Percentiles rank a stretch among this genome's conserved stretches.
phyloP scores from a whole-genome alignment of 2,888 invertebrate species.

The Coleophora flavipennella region DNA sequence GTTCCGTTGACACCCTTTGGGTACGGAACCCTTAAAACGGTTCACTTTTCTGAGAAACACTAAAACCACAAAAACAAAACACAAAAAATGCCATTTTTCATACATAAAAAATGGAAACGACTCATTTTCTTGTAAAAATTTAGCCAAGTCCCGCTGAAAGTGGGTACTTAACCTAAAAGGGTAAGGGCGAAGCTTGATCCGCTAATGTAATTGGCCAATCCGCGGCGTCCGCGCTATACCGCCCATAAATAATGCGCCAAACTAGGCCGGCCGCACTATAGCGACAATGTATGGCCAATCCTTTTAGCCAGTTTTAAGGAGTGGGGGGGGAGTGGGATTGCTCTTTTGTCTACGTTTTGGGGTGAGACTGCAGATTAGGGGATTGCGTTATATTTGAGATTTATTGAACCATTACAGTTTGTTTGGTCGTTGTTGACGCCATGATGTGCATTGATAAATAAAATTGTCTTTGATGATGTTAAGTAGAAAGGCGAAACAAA shows the following conservation, averaged over 20 bases:
- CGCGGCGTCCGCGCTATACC: constrained; percentile 12
- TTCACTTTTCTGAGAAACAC: no score
- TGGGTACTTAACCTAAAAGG: constrained; percentile 13
- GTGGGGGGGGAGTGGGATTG: no score
- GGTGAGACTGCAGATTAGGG: not conserved
- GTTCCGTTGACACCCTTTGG: no score
- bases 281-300: not conserved
- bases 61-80: no score
- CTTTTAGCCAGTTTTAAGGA: no score
- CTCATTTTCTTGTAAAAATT: constrained; percentile 4
- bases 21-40: no score
- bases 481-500: no score
- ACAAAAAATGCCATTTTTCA: no score
- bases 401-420: not conserved
- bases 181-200: constrained; percentile 11
- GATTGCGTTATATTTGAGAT: not conserved
- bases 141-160: constrained; percentile 2
- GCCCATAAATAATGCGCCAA: constrained; percentile 22
- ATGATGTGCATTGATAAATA: no score
- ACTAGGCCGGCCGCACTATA: constrained; percentile 3
- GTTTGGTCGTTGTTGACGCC: no score
- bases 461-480: no score
- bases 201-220: constrained; percentile 30
- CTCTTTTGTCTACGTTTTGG: no score
- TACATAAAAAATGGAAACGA: not conserved